Evolutionary conservation across 2,797 vertebrate species (phyloP).

Genomic region (Lycodopsis pacificus): DNA sequence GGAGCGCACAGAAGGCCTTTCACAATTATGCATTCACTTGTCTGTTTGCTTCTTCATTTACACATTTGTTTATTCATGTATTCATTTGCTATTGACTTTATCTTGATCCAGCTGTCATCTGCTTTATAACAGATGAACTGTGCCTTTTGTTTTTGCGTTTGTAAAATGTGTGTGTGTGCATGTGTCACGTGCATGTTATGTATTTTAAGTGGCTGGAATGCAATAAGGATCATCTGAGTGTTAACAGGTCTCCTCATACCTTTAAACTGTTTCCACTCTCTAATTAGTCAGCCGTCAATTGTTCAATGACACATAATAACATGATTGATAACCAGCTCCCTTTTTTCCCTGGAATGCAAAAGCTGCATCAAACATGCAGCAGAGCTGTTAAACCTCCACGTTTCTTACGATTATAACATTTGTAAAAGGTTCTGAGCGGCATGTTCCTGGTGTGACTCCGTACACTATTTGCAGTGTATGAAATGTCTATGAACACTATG

Average conservation of each 20-base stretch:
- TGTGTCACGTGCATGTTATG: background rate
- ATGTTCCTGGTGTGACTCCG: conserved; percentile 37
- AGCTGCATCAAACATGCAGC: conserved; percentile 5
- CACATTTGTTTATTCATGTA: conserved; percentile 81
- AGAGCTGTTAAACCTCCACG: background rate
- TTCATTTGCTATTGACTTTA: conserved; percentile 70
- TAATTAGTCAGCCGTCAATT: conserved; percentile 44
- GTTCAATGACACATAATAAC: conserved; percentile 49
- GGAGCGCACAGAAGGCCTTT: conserved; percentile 63
- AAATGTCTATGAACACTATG: conserved; percentile 47
- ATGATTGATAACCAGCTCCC: conserved; percentile 54
- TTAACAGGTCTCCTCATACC: conserved; percentile 40
- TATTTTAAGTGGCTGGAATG: conserved; percentile 30
- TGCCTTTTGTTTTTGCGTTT: conserved; percentile 16
- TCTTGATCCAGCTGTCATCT: conserved; percentile 72
- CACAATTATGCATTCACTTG: conserved; percentile 75
- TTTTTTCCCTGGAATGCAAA: conserved; percentile 25
- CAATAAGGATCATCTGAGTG: conserved; percentile 30
- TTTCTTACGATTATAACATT: conserved; percentile 15
- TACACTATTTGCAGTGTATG: conserved; percentile 31
- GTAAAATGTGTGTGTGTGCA: background rate
- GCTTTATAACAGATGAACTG: conserved; percentile 37
- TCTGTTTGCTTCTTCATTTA: conserved; percentile 72
- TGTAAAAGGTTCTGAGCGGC: conserved; percentile 18
- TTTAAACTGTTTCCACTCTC: conserved; percentile 51